These are phyloP conservation scores for Pogonomyrmex californicus DNA, from an alignment of 1,140 invertebrate species.

Conservation along the genomic window DNA sequence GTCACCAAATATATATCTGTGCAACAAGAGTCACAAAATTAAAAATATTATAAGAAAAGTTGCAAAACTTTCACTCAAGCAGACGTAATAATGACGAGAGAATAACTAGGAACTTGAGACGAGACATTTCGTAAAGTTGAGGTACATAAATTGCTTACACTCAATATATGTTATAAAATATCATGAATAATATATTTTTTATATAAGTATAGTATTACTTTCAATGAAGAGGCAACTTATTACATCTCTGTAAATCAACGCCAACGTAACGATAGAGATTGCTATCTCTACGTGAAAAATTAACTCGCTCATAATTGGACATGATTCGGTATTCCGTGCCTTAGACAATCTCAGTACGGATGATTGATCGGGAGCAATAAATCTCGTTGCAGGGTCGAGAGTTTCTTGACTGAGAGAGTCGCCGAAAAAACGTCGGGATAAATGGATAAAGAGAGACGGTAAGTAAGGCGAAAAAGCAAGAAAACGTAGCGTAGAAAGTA, in stretches of 20 bases:
- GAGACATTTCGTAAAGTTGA: not conserved
- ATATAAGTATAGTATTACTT: not conserved
- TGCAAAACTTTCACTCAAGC: not conserved
- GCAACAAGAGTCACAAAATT: conserved; percentile 13
- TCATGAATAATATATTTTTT: not conserved
- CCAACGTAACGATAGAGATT: conserved; percentile 10
- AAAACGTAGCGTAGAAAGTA: not conserved
- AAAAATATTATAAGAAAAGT: conserved; percentile 24
- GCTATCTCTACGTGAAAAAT: conserved; percentile 30
- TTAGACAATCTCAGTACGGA: conserved; percentile 14
- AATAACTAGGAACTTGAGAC: not conserved
- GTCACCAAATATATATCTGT: not conserved
- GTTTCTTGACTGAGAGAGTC: conserved; percentile 25
- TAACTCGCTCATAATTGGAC: conserved; percentile 50
- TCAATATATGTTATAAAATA: not conserved
- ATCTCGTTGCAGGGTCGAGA: conserved; percentile 36
- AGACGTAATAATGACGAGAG: not conserved
- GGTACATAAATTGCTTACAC: not conserved
- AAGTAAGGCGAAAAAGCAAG: conserved; percentile 9
- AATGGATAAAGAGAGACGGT: conserved; percentile 48
- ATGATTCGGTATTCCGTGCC: conserved; percentile 21
- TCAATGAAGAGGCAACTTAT: not conserved
- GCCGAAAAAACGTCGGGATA: conserved; percentile 61
- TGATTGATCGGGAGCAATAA: conserved; percentile 63
- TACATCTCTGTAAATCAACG: conserved; percentile 10